Evolutionary conservation across 2,113 vertebrate genomes (phyloP).

Genomic region (Ciconia maguari): DNA sequence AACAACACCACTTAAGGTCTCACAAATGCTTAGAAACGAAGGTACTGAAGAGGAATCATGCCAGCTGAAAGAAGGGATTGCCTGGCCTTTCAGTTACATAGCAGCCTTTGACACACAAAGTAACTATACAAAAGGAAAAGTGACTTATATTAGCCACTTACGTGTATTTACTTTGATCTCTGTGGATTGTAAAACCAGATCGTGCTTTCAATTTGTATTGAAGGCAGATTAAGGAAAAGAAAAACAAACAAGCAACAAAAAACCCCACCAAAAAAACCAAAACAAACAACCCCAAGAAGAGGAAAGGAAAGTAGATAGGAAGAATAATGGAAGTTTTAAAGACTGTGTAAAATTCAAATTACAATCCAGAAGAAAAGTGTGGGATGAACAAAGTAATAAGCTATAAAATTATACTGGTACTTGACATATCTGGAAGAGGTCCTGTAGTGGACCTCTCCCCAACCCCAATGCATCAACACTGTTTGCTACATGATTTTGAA

Average conservation of each 20-base stretch:
- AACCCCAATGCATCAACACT: fast-evolving
- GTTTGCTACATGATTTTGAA: background rate
- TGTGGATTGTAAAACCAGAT: background rate
- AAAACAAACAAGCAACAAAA: too few relatives aligned
- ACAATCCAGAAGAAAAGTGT: background rate
- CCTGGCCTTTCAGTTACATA: background rate
- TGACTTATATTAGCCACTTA: background rate
- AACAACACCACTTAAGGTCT: background rate
- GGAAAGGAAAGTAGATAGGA: background rate
- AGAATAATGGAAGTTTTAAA: background rate
- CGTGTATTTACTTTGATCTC: background rate
- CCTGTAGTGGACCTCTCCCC: background rate
- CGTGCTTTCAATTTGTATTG: background rate
- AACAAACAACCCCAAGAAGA: too few relatives aligned
- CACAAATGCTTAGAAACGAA: background rate
- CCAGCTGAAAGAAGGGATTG: background rate
- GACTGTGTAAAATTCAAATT: background rate
- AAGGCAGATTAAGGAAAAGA: background rate
- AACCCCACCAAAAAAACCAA: too few relatives aligned
- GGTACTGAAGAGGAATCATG: background rate
- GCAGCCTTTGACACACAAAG: background rate
- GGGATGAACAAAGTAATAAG: background rate
- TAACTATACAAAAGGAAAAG: background rate
- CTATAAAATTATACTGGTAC: background rate
- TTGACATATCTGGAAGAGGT: background rate